Percentiles rank a stretch among this genome's conserved stretches.
Evolutionary conservation across 2,797 vertebrate genomes (phyloP).

Genomic region (Coluber constrictor): DNA sequence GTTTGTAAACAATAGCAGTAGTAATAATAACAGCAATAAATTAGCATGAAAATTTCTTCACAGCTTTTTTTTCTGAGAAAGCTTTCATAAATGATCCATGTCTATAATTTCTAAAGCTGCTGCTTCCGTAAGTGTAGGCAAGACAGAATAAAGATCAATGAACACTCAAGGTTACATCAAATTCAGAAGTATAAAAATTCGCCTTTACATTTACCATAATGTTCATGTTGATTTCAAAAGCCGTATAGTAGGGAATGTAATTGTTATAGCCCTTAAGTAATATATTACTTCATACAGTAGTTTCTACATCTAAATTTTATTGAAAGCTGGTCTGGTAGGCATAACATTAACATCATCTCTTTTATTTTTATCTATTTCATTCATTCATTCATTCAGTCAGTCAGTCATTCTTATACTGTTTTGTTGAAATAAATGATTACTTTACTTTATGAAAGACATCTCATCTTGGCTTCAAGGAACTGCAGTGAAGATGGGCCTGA

Average conservation of each 20-base stretch:
- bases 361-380: slow-evolving; percentile 3
- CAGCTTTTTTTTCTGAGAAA: not conserved
- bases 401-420: not conserved
- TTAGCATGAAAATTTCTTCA: not conserved
- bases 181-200: not conserved
- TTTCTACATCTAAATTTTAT: not conserved
- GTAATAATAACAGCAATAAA: not conserved
- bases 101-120: not conserved
- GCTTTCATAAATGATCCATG: not conserved
- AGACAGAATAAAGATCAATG: not conserved
- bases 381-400: slow-evolving; percentile 3
- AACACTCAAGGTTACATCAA: not conserved
- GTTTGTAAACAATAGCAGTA: not conserved
- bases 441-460: not conserved
- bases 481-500: not conserved
- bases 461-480: not conserved
- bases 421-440: not conserved
- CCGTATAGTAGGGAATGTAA: not conserved
- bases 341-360: not conserved
- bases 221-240: not conserved
- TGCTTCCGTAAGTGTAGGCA: not conserved
- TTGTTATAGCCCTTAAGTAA: not conserved
- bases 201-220: not conserved
- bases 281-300: not conserved
- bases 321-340: not conserved